Evolutionary conservation across 2,888 invertebrate genomes (phyloP).

Genomic region (Nipponacmea schrenckii): DNA sequence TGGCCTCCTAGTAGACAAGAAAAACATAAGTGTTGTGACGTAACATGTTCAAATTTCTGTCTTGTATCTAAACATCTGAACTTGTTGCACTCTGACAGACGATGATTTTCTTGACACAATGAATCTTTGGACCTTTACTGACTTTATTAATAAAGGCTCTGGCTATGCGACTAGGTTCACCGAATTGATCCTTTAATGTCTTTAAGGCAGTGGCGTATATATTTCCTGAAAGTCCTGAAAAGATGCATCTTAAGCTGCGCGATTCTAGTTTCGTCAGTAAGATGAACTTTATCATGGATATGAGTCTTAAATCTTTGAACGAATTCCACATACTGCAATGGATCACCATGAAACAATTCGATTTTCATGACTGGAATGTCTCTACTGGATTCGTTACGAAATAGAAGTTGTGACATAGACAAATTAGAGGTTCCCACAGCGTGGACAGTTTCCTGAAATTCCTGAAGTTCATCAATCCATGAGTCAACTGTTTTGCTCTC

Average conservation of each 20-base stretch:
- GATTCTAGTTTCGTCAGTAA: slow-evolving; percentile 19
- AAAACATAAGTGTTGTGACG: slow-evolving; percentile 13
- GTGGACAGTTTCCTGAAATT: slow-evolving; percentile 8
- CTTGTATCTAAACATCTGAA: not conserved
- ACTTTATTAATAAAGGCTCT: slow-evolving; percentile 16
- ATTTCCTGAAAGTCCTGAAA: slow-evolving; percentile 8
- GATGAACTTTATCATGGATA: slow-evolving; percentile 16
- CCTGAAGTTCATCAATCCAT: slow-evolving; percentile 11
- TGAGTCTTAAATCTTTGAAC: no score
- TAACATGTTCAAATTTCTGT: not conserved
- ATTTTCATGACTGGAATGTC: not conserved
- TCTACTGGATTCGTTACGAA: not conserved
- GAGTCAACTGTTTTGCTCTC: not conserved
- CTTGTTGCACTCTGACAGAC: not conserved
- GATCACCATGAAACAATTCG: not conserved
- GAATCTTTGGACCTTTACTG: not conserved
- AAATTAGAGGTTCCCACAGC: not conserved
- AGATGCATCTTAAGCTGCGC: slow-evolving; percentile 17
- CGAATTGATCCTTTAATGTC: slow-evolving; percentile 18
- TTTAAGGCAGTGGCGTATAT: slow-evolving; percentile 19
- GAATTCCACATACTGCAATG: not conserved
- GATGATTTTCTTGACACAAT: slow-evolving; percentile 1
- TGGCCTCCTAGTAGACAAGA: slow-evolving; percentile 8
- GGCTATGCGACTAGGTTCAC: slow-evolving; percentile 12
- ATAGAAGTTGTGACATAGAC: not conserved